Base-by-base conservation (phyloP, 2,797 vertebrate genomes). In the Rallus crepitans region DNA sequence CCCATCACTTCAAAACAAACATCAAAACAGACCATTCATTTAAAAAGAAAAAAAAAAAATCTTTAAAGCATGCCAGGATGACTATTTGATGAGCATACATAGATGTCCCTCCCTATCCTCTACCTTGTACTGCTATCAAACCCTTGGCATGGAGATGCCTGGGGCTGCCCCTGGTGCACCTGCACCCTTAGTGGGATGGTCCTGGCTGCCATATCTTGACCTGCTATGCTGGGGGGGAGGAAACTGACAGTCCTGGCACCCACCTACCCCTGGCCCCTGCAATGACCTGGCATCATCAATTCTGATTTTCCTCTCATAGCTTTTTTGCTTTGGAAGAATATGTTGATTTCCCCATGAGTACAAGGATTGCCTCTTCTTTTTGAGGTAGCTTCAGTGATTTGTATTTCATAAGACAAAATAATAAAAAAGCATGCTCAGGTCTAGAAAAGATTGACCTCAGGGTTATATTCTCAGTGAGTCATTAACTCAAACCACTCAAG, bases 261-360 rank as follows among this genome's bases (percentile, higher is more conserved):
- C 12, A 31, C 5, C 4, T 63, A 8, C 0, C 7, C 11, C 12
- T 12, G 7, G 4, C 1, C 11, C 6, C 23, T 69, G 13, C 0
- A 1, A 9, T 27, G 3, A 15, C 13, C 21, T 31, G 12, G 3
- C 4, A 70, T 0, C 4, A 2, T 13, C 9, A 8, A 50, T 71
- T 82, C 68, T 60, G 28, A 7, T 79, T 68, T 7, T 57, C 3
- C 4, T 60, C 12, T 50, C 25, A 35, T 19, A 23, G 27, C 1
- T 47, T 50, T 2, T 28, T 3, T 37, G 23, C 14, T 81, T 87
- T 72, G 33, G 33, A 53, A 91, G 56, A 86, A 37, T 2, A 68
- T 48, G 3, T 35, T 60, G 17, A 64, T 42, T 70, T 80, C 14
- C 5, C 14, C 1, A 0, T 40, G 18, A 60, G 18, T 35, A 68